Conservation (phyloP, 53 echinoderm and acorn worm species). For the Pentamera pediparva region DNA sequence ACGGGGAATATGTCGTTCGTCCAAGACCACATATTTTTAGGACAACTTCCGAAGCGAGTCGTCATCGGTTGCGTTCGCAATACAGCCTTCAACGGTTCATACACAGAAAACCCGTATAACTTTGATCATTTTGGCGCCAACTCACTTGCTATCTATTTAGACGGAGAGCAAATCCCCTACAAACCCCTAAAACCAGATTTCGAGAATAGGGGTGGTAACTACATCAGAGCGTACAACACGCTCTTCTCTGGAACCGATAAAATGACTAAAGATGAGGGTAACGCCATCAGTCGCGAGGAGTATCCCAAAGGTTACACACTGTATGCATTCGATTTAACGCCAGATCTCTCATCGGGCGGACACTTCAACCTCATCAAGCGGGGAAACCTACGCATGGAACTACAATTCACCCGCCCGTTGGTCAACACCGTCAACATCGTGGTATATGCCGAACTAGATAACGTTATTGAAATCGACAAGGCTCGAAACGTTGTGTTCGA, state of each 20-base stretch:
- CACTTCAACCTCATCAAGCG: constrained; percentile 22
- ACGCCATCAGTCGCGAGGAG: constrained; percentile 48
- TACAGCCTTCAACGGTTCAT: constrained; percentile 51
- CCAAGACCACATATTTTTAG: constrained; percentile 46
- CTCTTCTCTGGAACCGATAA: constrained; percentile 53
- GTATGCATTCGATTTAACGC: constrained; percentile 43
- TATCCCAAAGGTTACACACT: constrained; percentile 53
- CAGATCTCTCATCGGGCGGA: constrained; percentile 33
- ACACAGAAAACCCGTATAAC: constrained; percentile 55
- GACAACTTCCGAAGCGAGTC: constrained; percentile 54
- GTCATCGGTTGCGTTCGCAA: constrained; percentile 46
- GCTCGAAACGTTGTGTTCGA: constrained; percentile 45
- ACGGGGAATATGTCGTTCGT: constrained; percentile 47
- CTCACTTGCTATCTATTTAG: constrained; percentile 37
- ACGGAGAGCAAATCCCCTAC: constrained; percentile 54
- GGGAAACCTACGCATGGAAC: constrained; percentile 33
- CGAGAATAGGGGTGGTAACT: neutral
- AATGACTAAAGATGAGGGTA: constrained; percentile 38
- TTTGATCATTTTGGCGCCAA: constrained; percentile 52
- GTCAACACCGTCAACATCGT: constrained; percentile 34
- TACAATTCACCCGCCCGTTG: constrained; percentile 35
- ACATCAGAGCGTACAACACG: constrained; percentile 19
- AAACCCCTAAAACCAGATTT: constrained; percentile 52
- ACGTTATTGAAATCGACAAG: constrained; percentile 38
- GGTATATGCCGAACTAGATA: constrained; percentile 41